A percentile compares a stretch with the other conserved stretches of the same genome.
These are phyloP conservation scores for Batillaria attramentaria DNA, from an alignment of 1,140 invertebrate genomes.

Conservation along the genomic window DNA sequence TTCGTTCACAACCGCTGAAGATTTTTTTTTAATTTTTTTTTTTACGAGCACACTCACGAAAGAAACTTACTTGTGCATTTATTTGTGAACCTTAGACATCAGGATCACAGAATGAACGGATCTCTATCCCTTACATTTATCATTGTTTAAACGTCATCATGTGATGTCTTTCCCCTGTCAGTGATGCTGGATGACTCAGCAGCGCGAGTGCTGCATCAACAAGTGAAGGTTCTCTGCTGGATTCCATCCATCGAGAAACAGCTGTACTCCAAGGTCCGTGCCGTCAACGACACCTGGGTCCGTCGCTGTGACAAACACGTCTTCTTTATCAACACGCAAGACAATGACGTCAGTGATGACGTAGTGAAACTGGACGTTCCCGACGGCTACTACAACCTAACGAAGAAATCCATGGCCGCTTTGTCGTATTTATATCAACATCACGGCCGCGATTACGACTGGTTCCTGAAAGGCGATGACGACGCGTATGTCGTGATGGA, in stretches of 20 bases:
- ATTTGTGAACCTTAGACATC: no score
- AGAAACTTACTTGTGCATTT: no score
- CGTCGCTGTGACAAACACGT: slow-evolving; percentile 87
- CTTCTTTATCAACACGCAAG: slow-evolving; percentile 76
- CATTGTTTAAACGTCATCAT: no score
- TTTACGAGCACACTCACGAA: no score
- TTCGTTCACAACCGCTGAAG: no score
- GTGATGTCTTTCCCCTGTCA: neutral
- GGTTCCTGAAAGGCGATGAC: slow-evolving; percentile 56
- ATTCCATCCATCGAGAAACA: slow-evolving; percentile 92
- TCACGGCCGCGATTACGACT: slow-evolving; percentile 27
- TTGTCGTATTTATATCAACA: slow-evolving; percentile 77
- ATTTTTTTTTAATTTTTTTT: no score
- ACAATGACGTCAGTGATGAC: no score
- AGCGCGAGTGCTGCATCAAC: neutral
- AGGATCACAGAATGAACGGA: no score
- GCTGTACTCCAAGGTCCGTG: slow-evolving; percentile 88
- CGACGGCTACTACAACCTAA: slow-evolving; percentile 44
- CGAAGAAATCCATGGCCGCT: slow-evolving; percentile 74
- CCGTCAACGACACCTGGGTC: slow-evolving; percentile 96
- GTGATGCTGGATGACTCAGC: slow-evolving; percentile 7
- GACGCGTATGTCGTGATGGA: slow-evolving; percentile 83
- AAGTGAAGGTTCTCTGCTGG: slow-evolving; percentile 89
- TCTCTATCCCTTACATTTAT: no score
- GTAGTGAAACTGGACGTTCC: slow-evolving; percentile 13